phyloP scores from a whole-genome alignment of 2,888 invertebrate genomes.

The Girardia tigrina region DNA sequence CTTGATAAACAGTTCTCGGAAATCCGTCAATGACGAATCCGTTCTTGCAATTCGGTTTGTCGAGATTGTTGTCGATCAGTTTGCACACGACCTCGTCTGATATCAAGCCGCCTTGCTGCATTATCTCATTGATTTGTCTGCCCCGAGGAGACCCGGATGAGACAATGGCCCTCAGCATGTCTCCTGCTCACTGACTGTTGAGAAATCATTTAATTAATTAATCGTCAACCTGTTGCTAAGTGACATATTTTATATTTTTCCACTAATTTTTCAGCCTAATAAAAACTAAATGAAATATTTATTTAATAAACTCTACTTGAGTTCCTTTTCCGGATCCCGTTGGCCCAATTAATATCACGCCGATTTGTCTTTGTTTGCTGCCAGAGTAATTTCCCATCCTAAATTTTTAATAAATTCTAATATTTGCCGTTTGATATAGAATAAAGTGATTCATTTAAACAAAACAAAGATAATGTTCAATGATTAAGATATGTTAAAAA shows the following conservation, averaged over 20 bases:
- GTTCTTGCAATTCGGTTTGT: slow-evolving; percentile 74
- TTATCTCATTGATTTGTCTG: slow-evolving; percentile 65
- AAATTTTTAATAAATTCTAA: no score
- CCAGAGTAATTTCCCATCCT: neutral
- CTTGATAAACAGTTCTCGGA: slow-evolving; percentile 81
- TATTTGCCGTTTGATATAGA: no score
- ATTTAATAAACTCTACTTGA: neutral
- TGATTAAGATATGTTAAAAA: no score
- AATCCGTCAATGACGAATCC: slow-evolving; percentile 93
- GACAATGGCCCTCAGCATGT: slow-evolving; percentile 56
- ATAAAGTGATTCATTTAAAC: no score
- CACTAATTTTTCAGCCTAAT: neutral
- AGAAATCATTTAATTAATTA: neutral
- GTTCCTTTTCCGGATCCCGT: slow-evolving; percentile 1
- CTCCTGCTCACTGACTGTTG: neutral
- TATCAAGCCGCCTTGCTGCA: slow-evolving; percentile 75
- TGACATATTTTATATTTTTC: slow-evolving; percentile 1
- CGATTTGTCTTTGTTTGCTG: neutral
- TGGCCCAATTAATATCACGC: neutral
- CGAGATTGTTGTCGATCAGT: slow-evolving; percentile 76
- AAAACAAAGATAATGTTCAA: no score
- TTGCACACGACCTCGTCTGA: slow-evolving; percentile 83
- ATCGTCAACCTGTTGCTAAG: neutral
- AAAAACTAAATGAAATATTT: neutral
- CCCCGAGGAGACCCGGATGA: slow-evolving; percentile 75